These are phyloP conservation scores for Henicopernis longicauda DNA, from an alignment of 2,113 vertebrate species.

Conservation along the genomic window DNA sequence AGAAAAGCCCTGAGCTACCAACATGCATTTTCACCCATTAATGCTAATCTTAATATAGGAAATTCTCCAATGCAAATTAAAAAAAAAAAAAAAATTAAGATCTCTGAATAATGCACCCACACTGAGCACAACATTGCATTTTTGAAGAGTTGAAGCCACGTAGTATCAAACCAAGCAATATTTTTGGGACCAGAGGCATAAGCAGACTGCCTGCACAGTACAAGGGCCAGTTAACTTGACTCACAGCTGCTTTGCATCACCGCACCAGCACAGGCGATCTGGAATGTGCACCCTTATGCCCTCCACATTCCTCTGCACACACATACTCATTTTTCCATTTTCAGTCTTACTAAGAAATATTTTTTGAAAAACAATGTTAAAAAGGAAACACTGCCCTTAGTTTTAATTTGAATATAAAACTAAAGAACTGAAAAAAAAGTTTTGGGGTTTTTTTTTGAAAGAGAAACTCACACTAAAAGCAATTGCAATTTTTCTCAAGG, in stretches of 20 bases:
- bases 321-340: not conserved
- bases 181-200: not conserved
- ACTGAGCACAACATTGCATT: not conserved
- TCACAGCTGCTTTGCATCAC: conserved; percentile 47
- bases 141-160: not conserved
- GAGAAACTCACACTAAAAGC: not conserved
- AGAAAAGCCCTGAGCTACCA: not conserved
- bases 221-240: accelerated
- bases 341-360: not conserved
- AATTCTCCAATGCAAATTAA: not conserved
- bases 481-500: not conserved
- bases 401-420: not conserved
- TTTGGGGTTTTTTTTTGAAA: not conserved
- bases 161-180: not conserved
- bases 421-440: not conserved
- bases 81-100: not conserved
- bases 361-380: not conserved
- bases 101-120: not conserved
- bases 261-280: not conserved
- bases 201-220: not conserved
- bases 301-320: not conserved
- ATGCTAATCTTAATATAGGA: not conserved
- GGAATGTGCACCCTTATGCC: conserved; percentile 43
- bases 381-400: not conserved
- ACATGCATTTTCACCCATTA: not conserved